Evolutionary conservation across 2,797 vertebrate species (phyloP), one percentile per base, ranked within the genome.

Genomic region (Mallotus villosus): DNA sequence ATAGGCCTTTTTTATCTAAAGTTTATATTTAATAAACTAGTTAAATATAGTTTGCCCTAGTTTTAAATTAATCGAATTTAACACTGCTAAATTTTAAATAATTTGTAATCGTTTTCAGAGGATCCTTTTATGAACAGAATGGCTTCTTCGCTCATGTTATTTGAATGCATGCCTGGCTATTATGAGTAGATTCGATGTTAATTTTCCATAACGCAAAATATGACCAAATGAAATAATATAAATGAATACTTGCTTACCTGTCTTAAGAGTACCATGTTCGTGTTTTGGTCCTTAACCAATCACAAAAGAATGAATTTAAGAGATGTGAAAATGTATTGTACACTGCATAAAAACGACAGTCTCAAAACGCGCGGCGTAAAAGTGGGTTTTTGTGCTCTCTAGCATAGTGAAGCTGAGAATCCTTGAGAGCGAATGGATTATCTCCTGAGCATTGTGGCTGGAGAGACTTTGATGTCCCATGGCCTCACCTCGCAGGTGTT

Each of bases 401-500:
- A 6, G 71, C 68, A 5, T 22, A 74, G 82, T 59, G 84, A 78
- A 25, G 76, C 81, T 71, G 76, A 71, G 79, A 77, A 73, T 86
- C 85, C 86, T 84, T 72, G 80, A 78, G 72, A 61, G 37, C 70
- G 82, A 78, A 79, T 86, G 86, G 85, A 86, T 87, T 75, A 85
- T 87, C 84, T 88, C 79, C 83, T 79, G 80, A 82, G 85, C 72
- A 62, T 66, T 77, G 73, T 63, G 69, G 69, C 67, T 77, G 78
- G 70, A 70, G 57, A 70, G 32, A 76, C 88, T 90, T 86, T 90
- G 83, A 86, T 87, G 87, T 87, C 84, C 85, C 76, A 75, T 83
- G 79, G 86, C 88, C 82, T 89, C 87, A 83, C 87, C 85, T 91
- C 87, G 78, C 90, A 92, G 91, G 91, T 91, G 91, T 84, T 78